Percentiles rank a stretch among this genome's conserved stretches.
Evolutionary conservation across 2,797 vertebrate species (phyloP).

Genomic region (Loris lydekkerianus): DNA sequence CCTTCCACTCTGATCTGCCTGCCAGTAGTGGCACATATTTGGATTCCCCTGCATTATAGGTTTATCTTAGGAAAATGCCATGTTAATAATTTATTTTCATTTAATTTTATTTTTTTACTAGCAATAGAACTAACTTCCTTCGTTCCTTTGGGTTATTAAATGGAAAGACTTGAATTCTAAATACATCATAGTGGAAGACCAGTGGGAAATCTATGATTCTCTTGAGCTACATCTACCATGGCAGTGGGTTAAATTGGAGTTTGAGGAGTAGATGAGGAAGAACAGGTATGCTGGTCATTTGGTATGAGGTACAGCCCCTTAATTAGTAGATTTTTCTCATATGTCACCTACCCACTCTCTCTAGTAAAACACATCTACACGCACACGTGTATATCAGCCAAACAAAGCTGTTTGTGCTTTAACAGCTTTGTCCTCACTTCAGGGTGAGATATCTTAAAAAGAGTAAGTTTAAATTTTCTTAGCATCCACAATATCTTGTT

Average conservation of each 20-base stretch:
- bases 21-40: constrained; percentile 76
- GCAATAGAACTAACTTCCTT: constrained; percentile 80
- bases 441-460: background rate
- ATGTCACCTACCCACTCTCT: background rate
- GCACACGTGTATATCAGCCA: background rate
- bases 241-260: background rate
- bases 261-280: background rate
- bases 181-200: background rate
- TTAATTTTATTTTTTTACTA: constrained; percentile 84
- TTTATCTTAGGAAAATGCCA: constrained; percentile 78
- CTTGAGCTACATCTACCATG: background rate
- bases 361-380: background rate
- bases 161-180: constrained; percentile 82
- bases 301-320: background rate
- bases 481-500: background rate
- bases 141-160: constrained; percentile 85
- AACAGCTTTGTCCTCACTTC: background rate
- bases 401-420: background rate
- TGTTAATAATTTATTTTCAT: constrained; percentile 83
- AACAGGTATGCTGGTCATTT: background rate
- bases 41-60: constrained; percentile 80
- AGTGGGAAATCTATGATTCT: background rate
- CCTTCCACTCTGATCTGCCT: constrained; percentile 66
- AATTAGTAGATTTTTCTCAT: background rate
- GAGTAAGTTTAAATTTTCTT: background rate